These are phyloP conservation scores for Tylochromis polylepis DNA, from an alignment of 2,113 vertebrate species.

Conservation along the genomic window DNA sequence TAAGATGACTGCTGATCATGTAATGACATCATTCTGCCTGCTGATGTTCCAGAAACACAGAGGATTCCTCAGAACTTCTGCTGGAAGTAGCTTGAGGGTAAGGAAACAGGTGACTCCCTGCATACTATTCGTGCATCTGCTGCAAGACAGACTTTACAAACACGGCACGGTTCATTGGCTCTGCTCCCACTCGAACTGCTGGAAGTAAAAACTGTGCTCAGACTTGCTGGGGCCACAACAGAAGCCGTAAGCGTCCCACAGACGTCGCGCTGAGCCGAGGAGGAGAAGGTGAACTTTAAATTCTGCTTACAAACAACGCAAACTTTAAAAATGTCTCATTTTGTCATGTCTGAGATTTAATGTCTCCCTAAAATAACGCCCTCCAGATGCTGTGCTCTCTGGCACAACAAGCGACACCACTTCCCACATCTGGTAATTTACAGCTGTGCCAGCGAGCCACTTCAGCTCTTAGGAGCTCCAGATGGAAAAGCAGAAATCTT, in stretches of 20 bases:
- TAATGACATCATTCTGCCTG: rapidly evolving
- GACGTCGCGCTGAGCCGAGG: background rate
- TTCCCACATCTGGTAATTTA: slow-evolving; percentile 18
- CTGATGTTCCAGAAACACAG: background rate
- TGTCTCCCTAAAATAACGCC: slow-evolving; percentile 17
- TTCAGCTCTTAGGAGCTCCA: slow-evolving; percentile 10
- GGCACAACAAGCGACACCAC: background rate
- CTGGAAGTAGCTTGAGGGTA: background rate
- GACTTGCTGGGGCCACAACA: background rate
- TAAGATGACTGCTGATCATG: background rate
- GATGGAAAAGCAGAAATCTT: slow-evolving; percentile 38
- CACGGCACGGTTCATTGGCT: background rate
- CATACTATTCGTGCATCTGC: background rate
- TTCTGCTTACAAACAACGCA: slow-evolving; percentile 1
- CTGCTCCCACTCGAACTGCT: background rate
- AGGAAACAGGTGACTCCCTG: slow-evolving; percentile 18
- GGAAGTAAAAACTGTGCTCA: slow-evolving; percentile 10
- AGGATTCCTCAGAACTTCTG: background rate
- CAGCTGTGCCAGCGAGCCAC: background rate
- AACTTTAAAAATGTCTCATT: background rate
- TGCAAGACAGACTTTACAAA: background rate
- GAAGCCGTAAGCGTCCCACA: background rate
- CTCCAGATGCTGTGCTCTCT: background rate
- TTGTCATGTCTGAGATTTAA: slow-evolving; percentile 29
- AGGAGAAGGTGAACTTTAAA: background rate